Percentiles rank a stretch among this genome's conserved stretches.
phyloP scores from a whole-genome alignment of 2,797 vertebrate species.

The Neopelma chrysocephalum region DNA sequence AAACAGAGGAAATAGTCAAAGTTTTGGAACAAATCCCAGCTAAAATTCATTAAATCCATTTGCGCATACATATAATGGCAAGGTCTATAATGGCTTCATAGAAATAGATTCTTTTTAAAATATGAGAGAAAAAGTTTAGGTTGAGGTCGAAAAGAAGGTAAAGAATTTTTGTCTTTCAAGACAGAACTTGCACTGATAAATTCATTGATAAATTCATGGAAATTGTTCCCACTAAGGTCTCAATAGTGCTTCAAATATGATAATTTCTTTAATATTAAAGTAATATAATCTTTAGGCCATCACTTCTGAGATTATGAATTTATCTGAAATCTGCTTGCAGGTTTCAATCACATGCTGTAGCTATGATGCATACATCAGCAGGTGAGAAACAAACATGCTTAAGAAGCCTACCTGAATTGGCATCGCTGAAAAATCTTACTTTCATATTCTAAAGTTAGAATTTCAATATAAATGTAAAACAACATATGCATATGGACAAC shows the following conservation, averaged over 20 bases:
- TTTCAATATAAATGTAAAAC: not conserved
- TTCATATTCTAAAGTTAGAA: not conserved
- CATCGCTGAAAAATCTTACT: not conserved
- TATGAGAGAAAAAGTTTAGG: not conserved
- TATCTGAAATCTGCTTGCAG: not conserved
- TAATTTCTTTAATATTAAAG: not conserved
- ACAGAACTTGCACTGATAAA: not conserved
- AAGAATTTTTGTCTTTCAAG: not conserved
- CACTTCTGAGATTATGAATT: not conserved
- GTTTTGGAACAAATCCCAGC: not conserved
- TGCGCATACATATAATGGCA: not conserved
- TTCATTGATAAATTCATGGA: not conserved
- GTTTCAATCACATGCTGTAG: not conserved
- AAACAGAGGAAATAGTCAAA: not conserved
- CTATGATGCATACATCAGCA: not conserved
- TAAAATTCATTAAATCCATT: not conserved
- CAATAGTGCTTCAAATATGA: not conserved
- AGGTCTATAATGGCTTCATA: not conserved
- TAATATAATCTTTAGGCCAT: not conserved
- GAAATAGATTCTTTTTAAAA: not conserved
- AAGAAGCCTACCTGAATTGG: not conserved
- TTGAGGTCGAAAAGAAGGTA: not conserved
- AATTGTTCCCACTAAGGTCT: not conserved
- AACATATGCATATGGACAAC: not conserved
- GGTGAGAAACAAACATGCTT: not conserved